Evolutionary conservation across 37 sponge, comb jelly and placozoan species (phyloP).

Genomic region (Bolinopsis microptera): DNA sequence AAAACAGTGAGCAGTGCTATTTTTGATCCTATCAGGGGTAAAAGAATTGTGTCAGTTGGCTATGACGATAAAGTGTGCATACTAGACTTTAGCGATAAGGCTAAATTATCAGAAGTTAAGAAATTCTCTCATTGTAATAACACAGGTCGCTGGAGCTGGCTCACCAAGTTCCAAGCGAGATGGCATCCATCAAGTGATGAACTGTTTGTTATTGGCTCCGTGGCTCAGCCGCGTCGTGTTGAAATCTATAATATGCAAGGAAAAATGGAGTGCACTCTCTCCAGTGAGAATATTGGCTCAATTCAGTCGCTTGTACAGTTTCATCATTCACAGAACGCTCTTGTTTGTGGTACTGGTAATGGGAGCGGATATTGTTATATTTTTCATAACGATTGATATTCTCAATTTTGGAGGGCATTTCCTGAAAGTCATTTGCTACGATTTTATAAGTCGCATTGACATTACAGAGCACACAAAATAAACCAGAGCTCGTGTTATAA

Average conservation of each 20-base stretch:
- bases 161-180: constrained; percentile 68
- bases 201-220: constrained; percentile 65
- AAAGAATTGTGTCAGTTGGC: constrained; percentile 10
- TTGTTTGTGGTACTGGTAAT: constrained; percentile 65
- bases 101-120: neutral
- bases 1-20: constrained; percentile 53
- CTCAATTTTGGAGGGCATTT: too few relatives aligned
- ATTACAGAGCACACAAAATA: too few relatives aligned
- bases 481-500: too few relatives aligned
- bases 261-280: neutral
- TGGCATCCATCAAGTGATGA: constrained; percentile 69
- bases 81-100: neutral
- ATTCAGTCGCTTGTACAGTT: constrained; percentile 59
- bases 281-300: constrained; percentile 4
- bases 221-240: constrained; percentile 52
- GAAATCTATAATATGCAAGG: neutral
- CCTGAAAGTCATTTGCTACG: too few relatives aligned
- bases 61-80: constrained; percentile 39
- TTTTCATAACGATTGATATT: neutral
- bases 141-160: constrained; percentile 69
- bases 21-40: constrained; percentile 6
- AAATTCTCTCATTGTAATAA: constrained; percentile 58
- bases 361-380: constrained; percentile 65
- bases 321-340: constrained; percentile 40
- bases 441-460: too few relatives aligned